phyloP scores from a whole-genome alignment of 2,113 vertebrate species.

The Triplophysa rosa region DNA sequence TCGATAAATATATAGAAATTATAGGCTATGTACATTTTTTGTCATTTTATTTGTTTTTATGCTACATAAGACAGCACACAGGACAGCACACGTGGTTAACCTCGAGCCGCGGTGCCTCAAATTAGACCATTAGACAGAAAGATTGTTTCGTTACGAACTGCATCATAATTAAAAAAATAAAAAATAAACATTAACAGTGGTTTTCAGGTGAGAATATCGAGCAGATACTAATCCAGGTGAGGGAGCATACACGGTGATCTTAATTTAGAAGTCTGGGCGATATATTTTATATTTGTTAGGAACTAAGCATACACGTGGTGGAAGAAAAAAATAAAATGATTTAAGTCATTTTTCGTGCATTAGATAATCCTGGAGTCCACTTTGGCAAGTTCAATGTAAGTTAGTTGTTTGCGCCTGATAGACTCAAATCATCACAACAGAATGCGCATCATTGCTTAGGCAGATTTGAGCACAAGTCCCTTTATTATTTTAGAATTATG shows the following conservation, averaged over 20 bases:
- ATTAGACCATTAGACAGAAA: conserved; percentile 34
- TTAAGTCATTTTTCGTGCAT: conserved; percentile 25
- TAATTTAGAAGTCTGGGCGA: conserved; percentile 4
- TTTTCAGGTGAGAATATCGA: conserved; percentile 37
- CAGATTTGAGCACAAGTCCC: conserved; percentile 9
- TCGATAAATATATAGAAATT: conserved; percentile 79
- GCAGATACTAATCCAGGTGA: conserved; percentile 18
- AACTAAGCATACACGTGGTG: conserved; percentile 21
- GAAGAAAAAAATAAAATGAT: background rate
- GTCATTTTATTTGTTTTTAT: conserved; percentile 49
- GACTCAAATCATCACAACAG: background rate
- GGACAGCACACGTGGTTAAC: conserved; percentile 56
- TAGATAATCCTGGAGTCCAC: conserved; percentile 11
- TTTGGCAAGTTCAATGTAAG: conserved; percentile 9
- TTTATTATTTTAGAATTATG: conserved; percentile 4
- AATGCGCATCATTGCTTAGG: conserved; percentile 7
- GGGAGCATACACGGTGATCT: conserved; percentile 8
- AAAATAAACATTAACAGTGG: background rate
- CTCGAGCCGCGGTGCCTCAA: conserved; percentile 41
- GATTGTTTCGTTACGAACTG: conserved; percentile 26
- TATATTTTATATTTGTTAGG: background rate
- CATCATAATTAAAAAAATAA: conserved; percentile 16
- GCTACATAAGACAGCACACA: conserved; percentile 63
- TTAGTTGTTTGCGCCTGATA: background rate
- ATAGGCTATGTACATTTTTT: conserved; percentile 70